These are phyloP conservation scores for Plecotus auritus DNA, from an alignment of 2,113 vertebrate genomes.

Conservation along the genomic window DNA sequence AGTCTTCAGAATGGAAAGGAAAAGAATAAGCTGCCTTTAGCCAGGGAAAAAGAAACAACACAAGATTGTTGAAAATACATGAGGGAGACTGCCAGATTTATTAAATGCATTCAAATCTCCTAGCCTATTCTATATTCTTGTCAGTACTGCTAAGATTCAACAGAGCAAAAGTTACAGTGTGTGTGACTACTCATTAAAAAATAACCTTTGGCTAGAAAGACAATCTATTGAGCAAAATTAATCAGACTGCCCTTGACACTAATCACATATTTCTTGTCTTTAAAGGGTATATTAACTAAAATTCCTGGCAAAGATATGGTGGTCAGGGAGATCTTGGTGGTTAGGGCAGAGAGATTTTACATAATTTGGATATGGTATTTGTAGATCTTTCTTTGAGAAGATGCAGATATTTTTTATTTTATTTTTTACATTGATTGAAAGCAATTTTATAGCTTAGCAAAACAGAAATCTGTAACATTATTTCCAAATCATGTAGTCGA, in stretches of 20 bases:
- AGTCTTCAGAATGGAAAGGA: not conserved
- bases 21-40: not conserved
- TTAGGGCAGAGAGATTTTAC: not conserved
- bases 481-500: not conserved
- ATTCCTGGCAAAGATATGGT: not conserved
- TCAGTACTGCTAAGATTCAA: not conserved
- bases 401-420: not conserved
- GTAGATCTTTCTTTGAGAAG: not conserved
- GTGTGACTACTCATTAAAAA: constrained; percentile 57
- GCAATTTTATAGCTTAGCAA: not conserved
- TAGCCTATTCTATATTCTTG: not conserved
- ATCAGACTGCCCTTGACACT: constrained; percentile 35
- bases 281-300: constrained; percentile 31
- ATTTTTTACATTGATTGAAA: not conserved
- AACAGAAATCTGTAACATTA: not conserved
- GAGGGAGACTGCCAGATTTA: not conserved
- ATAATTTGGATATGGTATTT: not conserved
- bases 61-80: not conserved
- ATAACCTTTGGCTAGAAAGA: constrained; percentile 54
- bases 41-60: not conserved
- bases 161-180: constrained; percentile 25
- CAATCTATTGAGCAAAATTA: constrained; percentile 27
- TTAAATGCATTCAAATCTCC: not conserved
- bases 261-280: constrained; percentile 33
- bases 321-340: not conserved